Evolutionary conservation across 1,140 invertebrate genomes (phyloP), one percentile per base, ranked within the genome.

Genomic region (Myzus persicae): DNA sequence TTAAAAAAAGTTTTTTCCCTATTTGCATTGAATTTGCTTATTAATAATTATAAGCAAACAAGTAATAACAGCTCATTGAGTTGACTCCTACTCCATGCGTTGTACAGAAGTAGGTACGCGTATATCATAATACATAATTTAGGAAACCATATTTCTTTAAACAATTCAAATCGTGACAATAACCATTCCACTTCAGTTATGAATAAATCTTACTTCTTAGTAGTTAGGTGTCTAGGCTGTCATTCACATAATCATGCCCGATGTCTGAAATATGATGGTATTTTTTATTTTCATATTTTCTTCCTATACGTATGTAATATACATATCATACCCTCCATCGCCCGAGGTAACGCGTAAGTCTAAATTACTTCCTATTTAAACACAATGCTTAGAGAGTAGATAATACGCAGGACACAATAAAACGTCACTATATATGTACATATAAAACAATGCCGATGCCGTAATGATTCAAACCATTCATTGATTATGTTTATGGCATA

Each of bases 341-440:
- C 5, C 8, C 40, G 46, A 89, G 87, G n/a, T 89, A 38, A 38
- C 9, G 22, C 46, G 20, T 48, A n/a, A 88, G 44, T 36, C 9
- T 89, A 89, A 88, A 88, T 88, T 88, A 88, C 85, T 88, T 87
- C 85, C 42, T 51, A 51, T 89, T 89, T 48, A 9, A 89, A 48
- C n/a, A 88, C 6, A 48, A 88, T 22, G 36, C n/a, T 18, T 88
- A n/a, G 36, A n/a, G 18, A 6, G 9, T n/a, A 9, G 44, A 87
- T 87, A 46, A 87, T 85, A 38, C 31, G 18, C 84, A 48, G 85
- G 31, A 46, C 31, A 88, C 0, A 84, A 22, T 82, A 14, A 38
- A 82, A 82, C 81, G 81, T 40, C 18, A 82, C 36, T 82, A 24
- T n/a, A 51, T 67, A 18, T n/a, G 31, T 67, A n/a, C 4, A 67